Evolutionary conservation across 2,113 vertebrate genomes (phyloP), one percentile per base, ranked within the genome.

Genomic region (Ptilonorhynchus violaceus): DNA sequence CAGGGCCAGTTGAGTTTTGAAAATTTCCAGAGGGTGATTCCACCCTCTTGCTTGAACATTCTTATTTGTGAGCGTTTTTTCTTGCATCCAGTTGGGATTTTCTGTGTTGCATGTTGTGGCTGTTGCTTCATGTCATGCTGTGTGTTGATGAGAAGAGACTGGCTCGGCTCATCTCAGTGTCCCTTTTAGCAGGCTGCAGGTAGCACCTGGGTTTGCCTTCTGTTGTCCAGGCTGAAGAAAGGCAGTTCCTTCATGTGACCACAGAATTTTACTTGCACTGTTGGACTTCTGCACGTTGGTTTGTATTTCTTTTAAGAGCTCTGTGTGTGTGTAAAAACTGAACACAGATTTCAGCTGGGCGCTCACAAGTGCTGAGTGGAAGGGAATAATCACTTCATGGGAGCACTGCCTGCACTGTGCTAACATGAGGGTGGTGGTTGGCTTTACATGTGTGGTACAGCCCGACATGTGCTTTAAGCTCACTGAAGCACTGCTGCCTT

Each of bases 361-460:
- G 63, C 41, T 88, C n/a, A 3, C 1, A 28, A 62, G 14, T 27
- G 63, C 46, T 23, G 50, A 46, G 22, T 10, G 22, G 35, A 69
- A 42, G 30, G 33, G 25, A 78, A 4, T 67, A 30, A 31, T 72
- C 0, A 0, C n/a, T 85, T 20, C 7, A 0, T 33, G 1, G 10
- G 31, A 27, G 16, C 2, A 2, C 23, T 60, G n/a, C 22, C 37
- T 70, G 47, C 6, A 0, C 49, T 56, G 58, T 19, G 70, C 33
- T 56, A 1, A 9, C 0, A 6, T 50, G 64, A 24, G 55, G 8
- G 41, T 2, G 16, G 8, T 28, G 47, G 15, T 37, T 79, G 24
- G 24, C 1, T n/a, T 68, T 58, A 10, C 3, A 0, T 3, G 30
- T 25, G 50, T 2, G 18, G 47, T 55, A 1, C 41, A 31, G 33